Percentiles rank a stretch among this genome's conserved stretches.
These are phyloP conservation scores for Variabilichromis moorii DNA, from an alignment of 2,113 vertebrate genomes.

Conservation along the genomic window DNA sequence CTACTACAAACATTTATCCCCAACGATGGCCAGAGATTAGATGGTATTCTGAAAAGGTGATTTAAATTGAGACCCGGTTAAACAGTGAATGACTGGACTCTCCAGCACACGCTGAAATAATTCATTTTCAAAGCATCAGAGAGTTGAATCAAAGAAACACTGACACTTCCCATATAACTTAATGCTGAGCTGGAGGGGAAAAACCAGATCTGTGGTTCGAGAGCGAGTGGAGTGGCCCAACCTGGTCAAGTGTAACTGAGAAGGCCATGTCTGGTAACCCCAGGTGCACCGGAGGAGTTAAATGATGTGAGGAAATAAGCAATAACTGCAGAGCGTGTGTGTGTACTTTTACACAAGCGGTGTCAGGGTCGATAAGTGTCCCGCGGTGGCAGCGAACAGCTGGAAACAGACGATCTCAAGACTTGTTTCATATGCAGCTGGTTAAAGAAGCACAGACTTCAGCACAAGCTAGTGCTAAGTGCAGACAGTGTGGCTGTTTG, in stretches of 20 bases:
- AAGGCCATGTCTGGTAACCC: conserved; percentile 38
- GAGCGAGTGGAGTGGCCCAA: conserved; percentile 1
- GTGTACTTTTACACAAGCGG: neutral
- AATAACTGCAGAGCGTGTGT: conserved; percentile 9
- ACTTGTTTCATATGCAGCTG: conserved; percentile 1
- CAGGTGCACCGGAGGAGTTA: conserved; percentile 37
- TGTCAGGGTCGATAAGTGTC: conserved; percentile 34
- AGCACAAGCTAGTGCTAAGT: neutral
- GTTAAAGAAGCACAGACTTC: neutral
- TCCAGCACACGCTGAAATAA: conserved; percentile 41
- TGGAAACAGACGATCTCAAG: neutral
- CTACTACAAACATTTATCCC: neutral
- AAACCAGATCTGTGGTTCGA: conserved; percentile 38
- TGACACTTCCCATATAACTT: conserved; percentile 65
- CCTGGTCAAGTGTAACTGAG: conserved; percentile 44
- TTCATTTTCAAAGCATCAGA: conserved; percentile 23
- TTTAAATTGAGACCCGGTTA: neutral
- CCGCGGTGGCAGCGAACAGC: conserved; percentile 8
- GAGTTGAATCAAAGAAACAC: conserved; percentile 46
- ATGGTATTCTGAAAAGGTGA: neutral
- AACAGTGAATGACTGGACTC: neutral
- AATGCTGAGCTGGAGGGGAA: conserved; percentile 40
- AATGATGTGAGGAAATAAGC: conserved; percentile 50
- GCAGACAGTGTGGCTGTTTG: neutral
- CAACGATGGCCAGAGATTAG: neutral